Evolutionary conservation across 2,113 vertebrate species (phyloP).

Genomic region (Chelonoidis abingdonii): DNA sequence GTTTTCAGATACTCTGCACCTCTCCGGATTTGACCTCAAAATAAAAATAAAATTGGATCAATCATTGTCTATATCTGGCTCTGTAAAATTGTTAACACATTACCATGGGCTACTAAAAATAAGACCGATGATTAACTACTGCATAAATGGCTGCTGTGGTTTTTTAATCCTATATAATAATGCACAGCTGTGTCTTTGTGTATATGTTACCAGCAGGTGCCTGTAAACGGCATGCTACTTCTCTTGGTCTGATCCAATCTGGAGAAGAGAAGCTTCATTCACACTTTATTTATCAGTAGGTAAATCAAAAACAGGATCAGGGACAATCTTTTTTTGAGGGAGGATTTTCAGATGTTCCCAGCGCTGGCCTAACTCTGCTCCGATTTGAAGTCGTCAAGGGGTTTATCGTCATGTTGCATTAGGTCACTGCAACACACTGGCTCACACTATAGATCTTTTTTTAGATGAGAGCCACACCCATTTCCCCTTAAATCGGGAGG

Average conservation of each 20-base stretch:
- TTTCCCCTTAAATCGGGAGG: no score
- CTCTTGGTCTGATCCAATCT: neutral
- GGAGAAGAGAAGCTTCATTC: accelerated
- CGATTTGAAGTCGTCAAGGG: neutral
- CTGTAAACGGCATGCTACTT: accelerated
- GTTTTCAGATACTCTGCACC: neutral
- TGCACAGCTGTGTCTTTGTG: neutral
- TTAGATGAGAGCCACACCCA: no score
- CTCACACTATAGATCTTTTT: no score
- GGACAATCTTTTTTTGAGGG: neutral
- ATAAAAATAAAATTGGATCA: neutral
- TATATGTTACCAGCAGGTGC: neutral
- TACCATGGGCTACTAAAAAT: neutral
- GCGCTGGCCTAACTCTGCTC: neutral
- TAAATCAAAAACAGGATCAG: neutral
- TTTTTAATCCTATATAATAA: neutral
- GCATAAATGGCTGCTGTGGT: neutral
- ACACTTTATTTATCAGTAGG: accelerated
- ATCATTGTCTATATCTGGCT: neutral
- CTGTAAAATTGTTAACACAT: neutral
- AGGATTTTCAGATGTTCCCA: neutral
- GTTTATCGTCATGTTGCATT: neutral
- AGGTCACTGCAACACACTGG: neutral
- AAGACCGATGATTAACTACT: neutral
- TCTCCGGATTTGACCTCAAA: accelerated